Base-by-base conservation (phyloP, 2,113 vertebrate species). In the Poecile atricapillus region DNA sequence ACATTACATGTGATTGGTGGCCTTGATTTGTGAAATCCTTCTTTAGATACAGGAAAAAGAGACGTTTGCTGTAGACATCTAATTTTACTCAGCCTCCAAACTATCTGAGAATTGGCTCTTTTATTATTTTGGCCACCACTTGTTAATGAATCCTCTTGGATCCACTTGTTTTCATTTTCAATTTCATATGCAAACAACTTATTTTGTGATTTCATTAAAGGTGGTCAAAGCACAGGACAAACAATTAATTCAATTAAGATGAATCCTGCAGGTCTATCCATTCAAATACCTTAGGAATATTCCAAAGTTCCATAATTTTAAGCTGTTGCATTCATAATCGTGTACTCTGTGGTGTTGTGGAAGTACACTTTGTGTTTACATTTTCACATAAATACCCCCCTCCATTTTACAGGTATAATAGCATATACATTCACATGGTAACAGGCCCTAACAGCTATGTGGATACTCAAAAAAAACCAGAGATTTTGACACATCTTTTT, bases 1-100 rank as follows among this genome's bases (percentile, higher is more conserved):
- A 81, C 35, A 44, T 10, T 52, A 30, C 0, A 0, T n/a, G 17
- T 20, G 25, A 28, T 5, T 31, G 11, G 17, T 1, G 3, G 31
- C n/a, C 24, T 74, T 23, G 23, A 43, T 85, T 76, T 79, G 5
- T 11, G n/a, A 79, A 67, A 52, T 2, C 2, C 4, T 67, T 37
- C 49, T 79, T 55, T 31, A 59, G 25, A 43, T 14, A 47, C 1
- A 11, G 2, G 10, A 15, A 7, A 41, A 52, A 33, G 30, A 53
- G 16, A 11, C 8, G 3, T 52, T 53, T 74, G 15, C n/a, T 56
- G 18, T 8, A 46, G 13, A 35, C 7, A 25, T 39, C 2, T 16
- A 12, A 64, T 49, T 68, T 64, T 68, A 59, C 55, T 58, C 65
- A 67, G 23, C 2, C 7, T 83, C 30, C 8, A 17, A 39, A 27